Evolutionary conservation across 2,797 vertebrate genomes (phyloP).

Genomic region (Bradypus variegatus): DNA sequence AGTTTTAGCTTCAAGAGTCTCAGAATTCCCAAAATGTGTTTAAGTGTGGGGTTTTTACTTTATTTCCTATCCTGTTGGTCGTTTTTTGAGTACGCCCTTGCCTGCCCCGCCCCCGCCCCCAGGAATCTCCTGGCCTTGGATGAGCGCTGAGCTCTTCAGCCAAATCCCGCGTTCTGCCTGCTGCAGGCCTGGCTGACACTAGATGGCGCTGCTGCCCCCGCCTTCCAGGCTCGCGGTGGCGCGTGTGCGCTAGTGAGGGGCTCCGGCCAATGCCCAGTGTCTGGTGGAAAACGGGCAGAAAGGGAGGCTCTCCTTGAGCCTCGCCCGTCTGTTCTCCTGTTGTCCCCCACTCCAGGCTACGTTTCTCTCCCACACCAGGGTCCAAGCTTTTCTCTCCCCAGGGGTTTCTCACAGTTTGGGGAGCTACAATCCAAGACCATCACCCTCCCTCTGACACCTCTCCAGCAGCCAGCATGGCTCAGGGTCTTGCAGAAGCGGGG

Average conservation of each 20-base stretch:
- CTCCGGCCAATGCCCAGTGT: no score
- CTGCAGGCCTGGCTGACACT: neutral
- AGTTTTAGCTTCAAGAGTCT: neutral
- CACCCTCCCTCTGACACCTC: neutral
- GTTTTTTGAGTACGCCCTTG: neutral
- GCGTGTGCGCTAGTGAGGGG: accelerated
- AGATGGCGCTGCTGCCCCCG: neutral
- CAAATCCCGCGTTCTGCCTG: neutral
- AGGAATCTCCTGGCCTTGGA: neutral
- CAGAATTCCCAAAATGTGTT: neutral
- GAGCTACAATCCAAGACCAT: neutral
- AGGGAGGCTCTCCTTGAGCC: neutral
- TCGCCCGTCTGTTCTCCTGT: neutral
- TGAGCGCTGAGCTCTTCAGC: neutral
- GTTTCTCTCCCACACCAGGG: neutral
- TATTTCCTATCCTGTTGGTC: neutral
- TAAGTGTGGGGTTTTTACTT: neutral
- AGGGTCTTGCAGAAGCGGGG: neutral
- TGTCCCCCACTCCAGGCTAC: no score
- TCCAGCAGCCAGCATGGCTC: neutral
- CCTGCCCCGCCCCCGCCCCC: neutral
- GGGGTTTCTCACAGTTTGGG: neutral
- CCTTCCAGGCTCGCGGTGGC: neutral
- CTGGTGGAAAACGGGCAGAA: neutral
- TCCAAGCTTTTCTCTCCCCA: neutral